Evolutionary conservation across 1,140 invertebrate species (phyloP).

Genomic region (Cydia strobilella): DNA sequence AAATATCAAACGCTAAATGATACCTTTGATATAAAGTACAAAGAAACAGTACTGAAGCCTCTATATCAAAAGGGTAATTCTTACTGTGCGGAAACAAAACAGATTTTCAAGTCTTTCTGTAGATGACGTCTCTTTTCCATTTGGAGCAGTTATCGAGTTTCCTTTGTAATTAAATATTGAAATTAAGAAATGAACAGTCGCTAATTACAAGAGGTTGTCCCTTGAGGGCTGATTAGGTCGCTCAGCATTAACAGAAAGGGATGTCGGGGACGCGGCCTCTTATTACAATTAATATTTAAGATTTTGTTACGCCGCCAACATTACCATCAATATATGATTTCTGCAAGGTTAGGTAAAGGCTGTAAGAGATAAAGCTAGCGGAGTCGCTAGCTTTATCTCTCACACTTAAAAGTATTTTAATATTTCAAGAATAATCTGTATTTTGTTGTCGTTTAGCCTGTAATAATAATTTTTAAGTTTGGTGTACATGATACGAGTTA

Average conservation of each 20-base stretch:
- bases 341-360: background rate
- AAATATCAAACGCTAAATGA: slow-evolving; percentile 33
- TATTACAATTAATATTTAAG: slow-evolving; percentile 72
- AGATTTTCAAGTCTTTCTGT: slow-evolving; percentile 71
- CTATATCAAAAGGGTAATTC: slow-evolving; percentile 52
- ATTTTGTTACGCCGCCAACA: slow-evolving; percentile 45
- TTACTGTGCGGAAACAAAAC: slow-evolving; percentile 71
- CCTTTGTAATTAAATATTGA: slow-evolving; percentile 82
- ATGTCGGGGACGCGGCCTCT: slow-evolving; percentile 54
- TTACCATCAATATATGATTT: slow-evolving; percentile 1
- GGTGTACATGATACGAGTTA: background rate
- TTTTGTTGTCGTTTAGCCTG: background rate
- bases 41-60: slow-evolving; percentile 64
- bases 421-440: background rate
- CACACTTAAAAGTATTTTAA: too few species aligned
- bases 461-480: background rate
- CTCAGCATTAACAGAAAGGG: slow-evolving; percentile 71
- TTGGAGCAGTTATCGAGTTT: slow-evolving; percentile 76
- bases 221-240: slow-evolving; percentile 76
- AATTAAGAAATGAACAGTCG: slow-evolving; percentile 82
- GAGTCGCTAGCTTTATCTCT: too few species aligned
- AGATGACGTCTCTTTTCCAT: slow-evolving; percentile 75
- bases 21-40: slow-evolving; percentile 59
- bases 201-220: slow-evolving; percentile 80
- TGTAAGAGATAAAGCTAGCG: too few species aligned